Evolutionary conservation across 2,888 invertebrate genomes (phyloP).

Genomic region (Gryllus longicercus): DNA sequence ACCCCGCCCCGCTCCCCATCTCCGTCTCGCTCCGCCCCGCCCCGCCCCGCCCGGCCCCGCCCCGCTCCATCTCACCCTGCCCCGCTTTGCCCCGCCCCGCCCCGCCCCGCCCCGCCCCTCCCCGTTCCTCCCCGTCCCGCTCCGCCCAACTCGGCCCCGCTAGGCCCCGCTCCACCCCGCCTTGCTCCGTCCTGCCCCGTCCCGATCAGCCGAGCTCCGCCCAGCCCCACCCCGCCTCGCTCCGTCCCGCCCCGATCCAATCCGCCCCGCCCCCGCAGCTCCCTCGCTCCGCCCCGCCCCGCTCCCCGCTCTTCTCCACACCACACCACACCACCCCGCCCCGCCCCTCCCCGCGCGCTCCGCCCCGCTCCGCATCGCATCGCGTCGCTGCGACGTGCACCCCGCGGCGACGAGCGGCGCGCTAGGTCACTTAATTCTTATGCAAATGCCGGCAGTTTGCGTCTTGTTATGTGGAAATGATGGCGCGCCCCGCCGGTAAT

Average conservation of each 20-base stretch:
- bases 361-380: not conserved
- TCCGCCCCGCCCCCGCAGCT: not conserved
- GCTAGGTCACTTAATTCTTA: conserved; percentile 7
- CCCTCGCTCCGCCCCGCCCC: too few species aligned
- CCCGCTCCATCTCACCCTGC: too few species aligned
- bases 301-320: not conserved
- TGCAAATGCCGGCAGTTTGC: conserved; percentile 2
- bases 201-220: too few species aligned
- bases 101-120: not conserved
- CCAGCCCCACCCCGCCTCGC: not conserved
- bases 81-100: not conserved
- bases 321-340: not conserved
- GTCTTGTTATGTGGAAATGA: conserved; percentile 17
- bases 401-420: not conserved
- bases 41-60: not conserved
- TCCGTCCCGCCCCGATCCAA: not conserved
- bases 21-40: not conserved
- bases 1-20: not conserved
- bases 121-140: not conserved
- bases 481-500: not conserved
- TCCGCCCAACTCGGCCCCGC: not conserved
- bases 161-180: too few species aligned
- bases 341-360: not conserved
- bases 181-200: too few species aligned
- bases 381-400: not conserved